phyloP scores from a whole-genome alignment of 2,113 vertebrate genomes.

The human (Homo sapiens) region GRCh38 chrX:49975001-49975500 shows the following conservation, averaged over 20 bases:
- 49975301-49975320: conserved; percentile 8
- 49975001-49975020: neutral
- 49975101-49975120: neutral
- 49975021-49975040: neutral
- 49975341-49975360: neutral
- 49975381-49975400: neutral
- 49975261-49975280: neutral
- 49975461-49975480: neutral
- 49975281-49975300: conserved; percentile 21
- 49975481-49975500: neutral
- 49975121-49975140: too few relatives aligned
- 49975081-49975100: neutral
- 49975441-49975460: neutral
- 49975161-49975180: too few relatives aligned
- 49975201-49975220: too few relatives aligned
- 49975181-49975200: too few relatives aligned
- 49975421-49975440: neutral
- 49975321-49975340: conserved; percentile 14
- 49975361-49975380: neutral
- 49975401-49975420: neutral
- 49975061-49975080: neutral
- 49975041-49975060: neutral
- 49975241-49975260: too few relatives aligned
- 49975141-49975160: too few relatives aligned
- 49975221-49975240: too few relatives aligned